Evolutionary conservation across 1,140 invertebrate genomes (phyloP), one percentile per base, ranked within the genome.

Genomic region (Atopsyche davidsoni): DNA sequence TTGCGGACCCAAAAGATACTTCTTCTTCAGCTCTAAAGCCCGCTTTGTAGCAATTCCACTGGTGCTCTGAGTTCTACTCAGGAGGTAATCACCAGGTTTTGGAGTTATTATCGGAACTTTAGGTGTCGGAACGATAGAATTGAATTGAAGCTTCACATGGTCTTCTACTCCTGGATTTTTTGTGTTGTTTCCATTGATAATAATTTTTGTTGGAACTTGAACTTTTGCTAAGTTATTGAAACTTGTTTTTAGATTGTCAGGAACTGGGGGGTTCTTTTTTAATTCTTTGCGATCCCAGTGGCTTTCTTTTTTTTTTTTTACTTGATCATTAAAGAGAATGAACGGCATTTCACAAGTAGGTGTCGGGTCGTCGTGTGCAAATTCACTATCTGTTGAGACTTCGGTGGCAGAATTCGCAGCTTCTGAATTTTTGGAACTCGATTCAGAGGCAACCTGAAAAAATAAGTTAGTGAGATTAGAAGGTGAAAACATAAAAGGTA

Each of bases 351-450:
- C 80, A 16, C 79, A 75, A 0, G 80, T 79, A 6, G 85, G 83
- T n/a, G 77, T 83, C 4, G 76, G 76, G 25, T 83, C 82, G 58
- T 90, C 87, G 54, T 88, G 82, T 43, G 88, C 89, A 60, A 92
- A 92, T 66, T 93, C 89, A 3, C 89, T 92, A 64, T 93, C 89
- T 0, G 89, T 93, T 36, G 87, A 89, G 51, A 93, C 90, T 75
- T 92, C 89, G 1, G 89, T 92, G 2, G 88, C 89, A 9, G 87
- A 89, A 60, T 89, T 87, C 46, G 84, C 80, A 54, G 82, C 80
- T 60, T 82, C 79, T 57, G 80, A 79, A 25, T 79, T 79, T 32
- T 80, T 79, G 19, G 81, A 80, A 36, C 79, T 80, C 22, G 80
- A 79, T 41, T 78, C 84, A 11, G 86, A 83, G 50, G 83, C 83